These are phyloP conservation scores for Neosalanx taihuensis DNA, from an alignment of 2,797 vertebrate species.

Conservation along the genomic window DNA sequence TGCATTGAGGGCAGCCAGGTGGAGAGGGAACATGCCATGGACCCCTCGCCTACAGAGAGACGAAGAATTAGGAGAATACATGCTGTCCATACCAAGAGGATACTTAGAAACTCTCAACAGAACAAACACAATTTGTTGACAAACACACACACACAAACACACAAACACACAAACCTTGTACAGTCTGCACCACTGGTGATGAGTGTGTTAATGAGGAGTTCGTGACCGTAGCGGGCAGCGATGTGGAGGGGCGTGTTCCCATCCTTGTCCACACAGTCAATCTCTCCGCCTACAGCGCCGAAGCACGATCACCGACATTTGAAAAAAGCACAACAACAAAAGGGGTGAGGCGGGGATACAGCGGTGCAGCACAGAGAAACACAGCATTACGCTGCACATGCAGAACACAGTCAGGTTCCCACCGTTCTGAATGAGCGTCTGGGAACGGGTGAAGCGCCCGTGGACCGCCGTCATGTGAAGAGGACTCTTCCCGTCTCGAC, in stretches of 20 bases:
- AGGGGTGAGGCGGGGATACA: not conserved
- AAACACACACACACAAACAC: slow-evolving; percentile 11
- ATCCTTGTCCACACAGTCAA: slow-evolving; percentile 94
- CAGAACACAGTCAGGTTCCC: slow-evolving; percentile 43
- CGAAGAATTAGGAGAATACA: not conserved
- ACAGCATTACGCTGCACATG: no score
- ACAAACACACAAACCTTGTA: slow-evolving; percentile 76
- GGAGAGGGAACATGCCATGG: slow-evolving; percentile 95
- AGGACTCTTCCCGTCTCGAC: slow-evolving; percentile 95
- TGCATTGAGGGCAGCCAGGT: slow-evolving; percentile 92
- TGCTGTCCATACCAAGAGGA: no score
- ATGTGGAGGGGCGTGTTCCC: slow-evolving; percentile 96
- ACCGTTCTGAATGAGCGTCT: slow-evolving; percentile 97
- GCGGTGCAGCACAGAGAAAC: no score
- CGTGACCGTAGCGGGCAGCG: slow-evolving; percentile 91
- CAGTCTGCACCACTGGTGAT: slow-evolving; percentile 92
- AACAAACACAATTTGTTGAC: not conserved
- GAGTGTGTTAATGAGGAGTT: slow-evolving; percentile 94
- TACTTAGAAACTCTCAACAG: no score
- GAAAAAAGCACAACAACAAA: not conserved
- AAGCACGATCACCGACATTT: not conserved
- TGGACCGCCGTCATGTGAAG: slow-evolving; percentile 96
- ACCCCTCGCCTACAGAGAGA: slow-evolving; percentile 81
- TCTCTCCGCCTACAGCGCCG: slow-evolving; percentile 82
- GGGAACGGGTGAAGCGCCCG: slow-evolving; percentile 91